A percentile compares a stretch with the other conserved stretches of the same genome.
Conservation (phyloP, 2,888 invertebrate species). For the Metellina segmentata region DNA sequence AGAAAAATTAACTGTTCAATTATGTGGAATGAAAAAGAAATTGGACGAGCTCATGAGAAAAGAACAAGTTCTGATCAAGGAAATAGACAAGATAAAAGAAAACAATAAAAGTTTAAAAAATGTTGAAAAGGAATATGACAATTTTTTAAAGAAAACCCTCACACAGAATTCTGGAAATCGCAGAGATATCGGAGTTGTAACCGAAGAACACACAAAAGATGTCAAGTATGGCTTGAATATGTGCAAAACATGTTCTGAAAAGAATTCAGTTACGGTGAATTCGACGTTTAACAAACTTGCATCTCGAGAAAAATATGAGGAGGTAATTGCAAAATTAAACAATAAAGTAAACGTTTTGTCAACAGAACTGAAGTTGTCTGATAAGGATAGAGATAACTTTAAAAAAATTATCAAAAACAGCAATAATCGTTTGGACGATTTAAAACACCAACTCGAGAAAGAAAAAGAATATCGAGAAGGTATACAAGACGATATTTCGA, state of each 20-base stretch:
- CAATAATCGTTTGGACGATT: not conserved
- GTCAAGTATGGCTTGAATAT: not conserved
- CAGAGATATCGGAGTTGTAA: slow-evolving; percentile 13
- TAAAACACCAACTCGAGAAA: not conserved
- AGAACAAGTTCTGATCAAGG: not conserved
- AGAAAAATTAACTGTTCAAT: not conserved
- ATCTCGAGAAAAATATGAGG: not conserved
- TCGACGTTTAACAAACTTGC: not conserved
- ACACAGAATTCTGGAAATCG: not conserved
- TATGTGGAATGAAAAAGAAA: not conserved
- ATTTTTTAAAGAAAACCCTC: not conserved
- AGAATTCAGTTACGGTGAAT: not conserved
- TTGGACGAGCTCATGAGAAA: not conserved
- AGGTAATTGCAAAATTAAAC: not conserved
- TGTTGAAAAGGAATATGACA: not conserved
- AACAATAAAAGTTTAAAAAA: not conserved
- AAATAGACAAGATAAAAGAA: not conserved
- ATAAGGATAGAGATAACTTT: not conserved
- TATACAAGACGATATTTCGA: not conserved
- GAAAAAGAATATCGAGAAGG: not conserved
- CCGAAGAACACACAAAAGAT: not conserved
- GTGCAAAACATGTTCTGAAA: not conserved
- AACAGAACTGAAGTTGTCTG: not conserved
- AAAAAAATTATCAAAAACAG: not conserved
- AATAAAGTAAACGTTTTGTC: not conserved